Conservation (phyloP, 2,888 invertebrate genomes). For the Lepas anatifera region DNA sequence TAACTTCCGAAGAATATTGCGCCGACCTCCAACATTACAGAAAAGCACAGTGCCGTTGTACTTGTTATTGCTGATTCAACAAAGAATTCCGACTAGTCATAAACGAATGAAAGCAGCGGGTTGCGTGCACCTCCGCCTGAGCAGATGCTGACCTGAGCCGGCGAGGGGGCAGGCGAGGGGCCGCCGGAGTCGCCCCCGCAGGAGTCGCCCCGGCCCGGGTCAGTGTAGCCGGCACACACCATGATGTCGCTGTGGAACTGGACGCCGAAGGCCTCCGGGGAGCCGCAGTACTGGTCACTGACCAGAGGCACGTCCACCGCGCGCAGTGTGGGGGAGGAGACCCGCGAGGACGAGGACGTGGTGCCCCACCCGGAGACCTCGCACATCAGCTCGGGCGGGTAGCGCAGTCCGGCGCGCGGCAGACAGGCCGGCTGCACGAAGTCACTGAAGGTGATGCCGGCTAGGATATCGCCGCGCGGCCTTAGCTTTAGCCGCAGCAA, state of each 20-base stretch:
- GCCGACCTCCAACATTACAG: too few species aligned
- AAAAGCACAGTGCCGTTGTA: too few species aligned
- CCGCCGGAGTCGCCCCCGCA: not conserved
- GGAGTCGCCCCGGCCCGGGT: not conserved
- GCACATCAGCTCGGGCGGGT: not conserved
- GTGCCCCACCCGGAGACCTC: not conserved
- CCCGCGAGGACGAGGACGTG: not conserved
- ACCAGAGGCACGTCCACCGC: too few species aligned
- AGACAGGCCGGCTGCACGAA: not conserved
- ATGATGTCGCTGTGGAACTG: not conserved
- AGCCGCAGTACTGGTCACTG: not conserved
- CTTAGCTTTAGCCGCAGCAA: not conserved
- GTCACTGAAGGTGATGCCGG: not conserved
- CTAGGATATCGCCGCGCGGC: not conserved
- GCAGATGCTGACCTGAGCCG: not conserved
- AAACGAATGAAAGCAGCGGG: too few species aligned
- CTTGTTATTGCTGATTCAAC: too few species aligned
- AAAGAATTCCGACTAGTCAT: too few species aligned
- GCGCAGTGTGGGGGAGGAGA: too few species aligned
- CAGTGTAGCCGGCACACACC: not conserved
- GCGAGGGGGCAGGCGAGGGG: not conserved
- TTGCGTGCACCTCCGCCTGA: too few species aligned
- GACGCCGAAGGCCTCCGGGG: not conserved
- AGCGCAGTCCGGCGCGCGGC: not conserved
- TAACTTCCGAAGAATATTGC: too few species aligned